phyloP scores from a whole-genome alignment of 2,888 invertebrate genomes.

The Stratiomys singularior region DNA sequence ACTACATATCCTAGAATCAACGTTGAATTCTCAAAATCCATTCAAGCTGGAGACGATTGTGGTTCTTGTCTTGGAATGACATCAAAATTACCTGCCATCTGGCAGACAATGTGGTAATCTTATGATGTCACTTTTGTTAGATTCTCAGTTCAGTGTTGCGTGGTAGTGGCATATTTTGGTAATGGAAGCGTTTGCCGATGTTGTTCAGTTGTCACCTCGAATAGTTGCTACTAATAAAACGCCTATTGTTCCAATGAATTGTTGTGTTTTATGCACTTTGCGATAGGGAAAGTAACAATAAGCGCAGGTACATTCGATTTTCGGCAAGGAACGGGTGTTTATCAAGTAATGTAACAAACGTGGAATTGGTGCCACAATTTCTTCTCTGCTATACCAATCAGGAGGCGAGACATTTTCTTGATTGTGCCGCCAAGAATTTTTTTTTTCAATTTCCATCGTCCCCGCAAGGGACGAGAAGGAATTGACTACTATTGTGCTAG shows the following conservation, averaged over 20 bases:
- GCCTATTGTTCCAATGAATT: neutral
- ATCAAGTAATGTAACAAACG: neutral
- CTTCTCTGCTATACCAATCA: neutral
- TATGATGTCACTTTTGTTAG: constrained; percentile 1
- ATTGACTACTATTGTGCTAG: neutral
- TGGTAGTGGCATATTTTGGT: constrained; percentile 37
- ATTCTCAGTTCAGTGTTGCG: constrained; percentile 25
- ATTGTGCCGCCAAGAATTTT: neutral
- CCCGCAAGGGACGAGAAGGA: neutral
- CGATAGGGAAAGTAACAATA: neutral
- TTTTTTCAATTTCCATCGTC: neutral
- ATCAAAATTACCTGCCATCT: too few species aligned
- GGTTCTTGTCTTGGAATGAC: too few species aligned
- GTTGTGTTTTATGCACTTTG: constrained; percentile 18
- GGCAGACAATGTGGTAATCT: too few species aligned
- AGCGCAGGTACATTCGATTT: neutral
- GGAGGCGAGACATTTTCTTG: neutral
- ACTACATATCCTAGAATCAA: too few species aligned
- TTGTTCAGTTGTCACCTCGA: constrained; percentile 30
- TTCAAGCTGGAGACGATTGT: too few species aligned
- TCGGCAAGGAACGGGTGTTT: neutral
- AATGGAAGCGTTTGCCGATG: constrained; percentile 34
- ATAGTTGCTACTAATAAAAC: neutral
- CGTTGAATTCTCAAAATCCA: too few species aligned
- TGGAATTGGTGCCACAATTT: too few species aligned